Evolutionary conservation across 2,113 vertebrate genomes (phyloP).

Genomic region (Dendrocopos noguchii): DNA sequence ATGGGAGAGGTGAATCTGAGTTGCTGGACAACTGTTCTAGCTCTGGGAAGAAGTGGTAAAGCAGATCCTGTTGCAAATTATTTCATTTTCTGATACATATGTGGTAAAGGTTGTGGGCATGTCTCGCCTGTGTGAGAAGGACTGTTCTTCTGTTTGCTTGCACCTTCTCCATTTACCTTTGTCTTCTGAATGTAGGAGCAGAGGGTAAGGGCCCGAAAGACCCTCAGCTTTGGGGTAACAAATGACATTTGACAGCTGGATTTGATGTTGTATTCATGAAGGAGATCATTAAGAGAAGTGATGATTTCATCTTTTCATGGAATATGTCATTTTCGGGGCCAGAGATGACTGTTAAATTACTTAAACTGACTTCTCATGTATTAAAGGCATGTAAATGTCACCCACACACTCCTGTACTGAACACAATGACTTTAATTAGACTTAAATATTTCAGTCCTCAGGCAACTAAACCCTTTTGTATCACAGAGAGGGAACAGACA

Average conservation of each 20-base stretch:
- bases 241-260: neutral
- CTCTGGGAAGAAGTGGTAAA: neutral
- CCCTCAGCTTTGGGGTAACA: neutral
- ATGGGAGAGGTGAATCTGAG: neutral
- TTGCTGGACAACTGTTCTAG: neutral
- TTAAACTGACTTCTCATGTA: slow-evolving; percentile 46
- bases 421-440: slow-evolving; percentile 59
- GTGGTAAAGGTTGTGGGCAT: neutral
- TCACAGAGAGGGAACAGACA: neutral
- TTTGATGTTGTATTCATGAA: neutral
- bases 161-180: neutral
- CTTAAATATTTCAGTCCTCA: slow-evolving; percentile 58
- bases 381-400: slow-evolving; percentile 62
- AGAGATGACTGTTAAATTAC: slow-evolving; percentile 56
- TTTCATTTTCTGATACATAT: neutral
- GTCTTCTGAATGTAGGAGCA: neutral
- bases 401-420: slow-evolving; percentile 43
- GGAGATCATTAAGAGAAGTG: slow-evolving; percentile 23
- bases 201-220: neutral
- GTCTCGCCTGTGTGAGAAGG: neutral
- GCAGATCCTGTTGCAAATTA: neutral
- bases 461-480: slow-evolving; percentile 23
- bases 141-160: neutral
- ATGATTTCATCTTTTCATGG: slow-evolving; percentile 39
- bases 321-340: slow-evolving; percentile 47